phyloP scores from a whole-genome alignment of 2,888 invertebrate species.

The Drosophila yooni region DNA sequence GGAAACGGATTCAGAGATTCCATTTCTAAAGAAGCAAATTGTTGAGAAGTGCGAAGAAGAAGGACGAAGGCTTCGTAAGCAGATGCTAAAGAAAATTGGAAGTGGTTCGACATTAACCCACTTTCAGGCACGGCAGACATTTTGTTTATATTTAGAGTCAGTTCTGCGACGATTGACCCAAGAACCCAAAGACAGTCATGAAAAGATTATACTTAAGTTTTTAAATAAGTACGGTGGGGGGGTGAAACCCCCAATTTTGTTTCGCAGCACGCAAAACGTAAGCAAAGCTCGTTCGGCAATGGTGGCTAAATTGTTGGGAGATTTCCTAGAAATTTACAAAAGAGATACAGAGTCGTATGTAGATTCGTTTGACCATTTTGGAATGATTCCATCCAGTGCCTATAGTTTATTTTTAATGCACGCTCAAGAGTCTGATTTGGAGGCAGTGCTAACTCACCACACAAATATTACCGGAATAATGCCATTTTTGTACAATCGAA shows the following conservation, averaged over 20 bases:
- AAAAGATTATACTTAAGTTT: conserved; percentile 90
- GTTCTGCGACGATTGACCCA: conserved; percentile 89
- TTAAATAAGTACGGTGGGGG: conserved; percentile 90
- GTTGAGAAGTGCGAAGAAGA: conserved; percentile 84
- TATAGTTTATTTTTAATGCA: conserved; percentile 88
- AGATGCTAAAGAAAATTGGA: conserved; percentile 86
- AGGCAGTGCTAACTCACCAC: conserved; percentile 83
- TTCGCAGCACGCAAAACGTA: conserved; percentile 86
- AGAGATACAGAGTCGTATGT: conserved; percentile 92
- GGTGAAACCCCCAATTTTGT: conserved; percentile 89
- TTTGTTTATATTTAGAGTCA: conserved; percentile 91
- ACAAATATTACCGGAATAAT: conserved; percentile 84
- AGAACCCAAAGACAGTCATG: conserved; percentile 83
- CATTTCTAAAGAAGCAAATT: conserved; percentile 82
- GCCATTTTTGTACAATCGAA: conserved; percentile 84
- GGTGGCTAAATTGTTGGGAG: conserved; percentile 92
- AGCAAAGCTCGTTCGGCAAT: conserved; percentile 93
- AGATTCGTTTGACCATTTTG: conserved; percentile 89
- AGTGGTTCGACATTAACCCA: conserved; percentile 88
- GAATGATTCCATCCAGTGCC: conserved; percentile 85
- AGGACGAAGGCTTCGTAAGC: conserved; percentile 80
- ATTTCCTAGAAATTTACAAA: conserved; percentile 93
- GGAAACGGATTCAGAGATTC: conserved; percentile 74
- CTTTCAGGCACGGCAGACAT: conserved; percentile 90
- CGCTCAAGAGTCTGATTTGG: conserved; percentile 85